A percentile compares a stretch with the other conserved stretches of the same genome.
Evolutionary conservation across 2,113 vertebrate species (phyloP).

Genomic region (Baryphthengus martii): DNA sequence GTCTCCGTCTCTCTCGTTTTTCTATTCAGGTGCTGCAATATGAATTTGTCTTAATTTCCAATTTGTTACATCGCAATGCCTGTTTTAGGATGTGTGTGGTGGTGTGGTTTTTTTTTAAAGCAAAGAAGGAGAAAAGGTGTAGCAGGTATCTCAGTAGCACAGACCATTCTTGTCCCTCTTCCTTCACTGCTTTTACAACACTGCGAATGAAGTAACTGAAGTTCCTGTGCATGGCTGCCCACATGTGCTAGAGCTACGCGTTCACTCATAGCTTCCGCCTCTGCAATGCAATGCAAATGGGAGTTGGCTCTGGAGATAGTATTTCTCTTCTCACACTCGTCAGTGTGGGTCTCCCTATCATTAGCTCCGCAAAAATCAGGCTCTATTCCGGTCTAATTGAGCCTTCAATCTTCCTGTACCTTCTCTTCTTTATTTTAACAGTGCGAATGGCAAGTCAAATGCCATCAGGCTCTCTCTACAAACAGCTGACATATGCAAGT

Average conservation of each 20-base stretch:
- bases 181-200: not conserved
- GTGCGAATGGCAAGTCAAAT: not conserved
- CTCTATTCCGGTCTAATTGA: not conserved
- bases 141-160: not conserved
- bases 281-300: rapidly evolving
- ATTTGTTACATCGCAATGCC: not conserved
- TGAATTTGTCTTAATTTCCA: not conserved
- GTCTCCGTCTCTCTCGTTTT: not conserved
- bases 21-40: not conserved
- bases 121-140: not conserved
- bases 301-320: rapidly evolving
- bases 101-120: not conserved
- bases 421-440: not conserved
- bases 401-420: not conserved
- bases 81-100: not conserved
- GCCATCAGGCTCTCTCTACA: not conserved
- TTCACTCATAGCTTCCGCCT: not conserved
- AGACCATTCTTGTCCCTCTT: not conserved
- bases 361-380: not conserved
- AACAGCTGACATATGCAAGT: not conserved
- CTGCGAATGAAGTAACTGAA: not conserved
- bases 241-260: not conserved
- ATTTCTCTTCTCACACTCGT: not conserved
- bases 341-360: not conserved
- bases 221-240: not conserved